Evolutionary conservation across 2,888 invertebrate genomes (phyloP), one percentile per base, ranked within the genome.

Genomic region (Xestia c-nigrum): DNA sequence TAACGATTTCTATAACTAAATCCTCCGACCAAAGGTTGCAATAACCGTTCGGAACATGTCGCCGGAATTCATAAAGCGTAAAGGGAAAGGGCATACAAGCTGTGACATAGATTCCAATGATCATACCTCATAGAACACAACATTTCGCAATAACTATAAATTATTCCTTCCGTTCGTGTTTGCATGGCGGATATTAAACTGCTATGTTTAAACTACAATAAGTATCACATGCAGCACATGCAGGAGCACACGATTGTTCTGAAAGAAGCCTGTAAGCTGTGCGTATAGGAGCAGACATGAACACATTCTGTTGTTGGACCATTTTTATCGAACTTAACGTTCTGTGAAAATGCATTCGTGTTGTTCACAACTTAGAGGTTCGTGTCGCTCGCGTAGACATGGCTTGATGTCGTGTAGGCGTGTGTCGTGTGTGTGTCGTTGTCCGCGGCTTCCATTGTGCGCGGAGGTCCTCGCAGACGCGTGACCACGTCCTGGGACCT

Each of bases 21-120:
- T 59, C 10, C n/a, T 21, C 5, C 12, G 21, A 24, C 6, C 43
- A 57, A 67, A 46, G 4, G 40, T 76, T 70, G 12, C 59, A n/a
- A 16, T 31, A 24, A n/a, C 6, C 31, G 46, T 47, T 57, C 46
- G 66, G 46, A 81, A 70, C 57, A 76, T 69, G 64, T 85, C 73
- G 31, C 73, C 73, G 76, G 79, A 80, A 79, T 84, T 74, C 63
- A 69, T 85, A 78, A 85, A 74, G 76, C 74, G 50, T 77, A 77
- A 72, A 88, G 74, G 77, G 81, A 87, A 88, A 85, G 84, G 84
- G 69, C 72, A 57, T 50, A 73, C 68, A 63, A 67, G 61, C 75
- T 59, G 59, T 79, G 87, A 85, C 88, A 85, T 82, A 87, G 69
- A 87, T 88, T 78, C 83, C 87, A 80, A 76, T 63, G 67, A 77